phyloP scores from a whole-genome alignment of 2,797 vertebrate genomes.

The Cheirogaleus major region DNA sequence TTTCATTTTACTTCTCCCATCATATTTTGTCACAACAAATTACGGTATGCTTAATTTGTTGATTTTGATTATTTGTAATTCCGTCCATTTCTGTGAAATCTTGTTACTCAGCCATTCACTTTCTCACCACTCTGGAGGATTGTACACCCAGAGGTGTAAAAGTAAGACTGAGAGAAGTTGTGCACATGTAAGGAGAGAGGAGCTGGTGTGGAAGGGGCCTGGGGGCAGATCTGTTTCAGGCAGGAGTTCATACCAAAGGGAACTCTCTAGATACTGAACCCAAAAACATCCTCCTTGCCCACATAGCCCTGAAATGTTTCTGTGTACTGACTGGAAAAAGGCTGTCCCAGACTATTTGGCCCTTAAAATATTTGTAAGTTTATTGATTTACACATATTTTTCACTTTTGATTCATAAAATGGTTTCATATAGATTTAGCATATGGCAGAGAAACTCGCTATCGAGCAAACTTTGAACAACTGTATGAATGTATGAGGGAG shows the following conservation, averaged over 20 bases:
- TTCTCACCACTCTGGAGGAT: background rate
- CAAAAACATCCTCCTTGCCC: background rate
- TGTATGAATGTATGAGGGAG: background rate
- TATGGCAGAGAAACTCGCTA: background rate
- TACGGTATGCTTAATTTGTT: background rate
- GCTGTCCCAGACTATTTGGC: background rate
- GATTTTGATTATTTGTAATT: background rate
- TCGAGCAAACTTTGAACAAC: background rate
- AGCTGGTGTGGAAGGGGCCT: background rate
- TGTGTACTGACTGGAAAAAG: background rate
- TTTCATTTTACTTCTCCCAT: background rate
- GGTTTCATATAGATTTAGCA: background rate
- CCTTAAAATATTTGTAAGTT: background rate
- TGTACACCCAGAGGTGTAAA: background rate
- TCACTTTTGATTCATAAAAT: background rate
- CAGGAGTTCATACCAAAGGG: background rate
- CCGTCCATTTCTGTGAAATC: background rate
- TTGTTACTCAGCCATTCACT: background rate
- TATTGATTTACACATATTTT: background rate
- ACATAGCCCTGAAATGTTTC: background rate
- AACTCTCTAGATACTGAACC: background rate
- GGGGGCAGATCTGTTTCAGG: background rate
- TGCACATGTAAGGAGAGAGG: background rate
- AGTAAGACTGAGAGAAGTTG: background rate
- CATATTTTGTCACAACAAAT: background rate